Conservation (phyloP, 2,888 invertebrate genomes). For the Aphidius colemani region DNA sequence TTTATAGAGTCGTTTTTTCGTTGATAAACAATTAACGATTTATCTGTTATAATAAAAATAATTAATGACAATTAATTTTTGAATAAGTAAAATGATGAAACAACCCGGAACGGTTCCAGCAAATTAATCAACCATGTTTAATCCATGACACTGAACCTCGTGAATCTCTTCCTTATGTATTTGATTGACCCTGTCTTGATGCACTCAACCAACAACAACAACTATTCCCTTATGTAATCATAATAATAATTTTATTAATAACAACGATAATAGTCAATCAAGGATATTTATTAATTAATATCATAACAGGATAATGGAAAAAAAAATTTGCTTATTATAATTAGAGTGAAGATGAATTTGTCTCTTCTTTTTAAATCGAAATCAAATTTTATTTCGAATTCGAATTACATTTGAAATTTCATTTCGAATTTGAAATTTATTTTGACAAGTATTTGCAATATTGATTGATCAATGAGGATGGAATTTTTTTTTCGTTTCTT, state of each 20-base stretch:
- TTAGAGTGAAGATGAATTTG: too few relatives aligned
- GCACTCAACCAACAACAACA: conserved; percentile 14
- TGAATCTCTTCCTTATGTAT: conserved; percentile 8
- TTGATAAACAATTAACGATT: not conserved
- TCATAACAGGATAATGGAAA: not conserved
- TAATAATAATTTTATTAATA: conserved; percentile 17
- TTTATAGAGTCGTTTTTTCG: not conserved
- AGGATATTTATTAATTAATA: not conserved
- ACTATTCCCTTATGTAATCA: conserved; percentile 21
- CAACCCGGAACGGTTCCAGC: conserved; percentile 12
- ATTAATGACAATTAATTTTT: not conserved
- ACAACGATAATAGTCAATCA: not conserved
- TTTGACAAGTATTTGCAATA: too few relatives aligned
- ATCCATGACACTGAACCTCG: conserved; percentile 22
- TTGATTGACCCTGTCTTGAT: conserved; percentile 19
- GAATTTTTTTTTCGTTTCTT: not conserved
- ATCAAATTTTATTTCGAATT: too few relatives aligned
- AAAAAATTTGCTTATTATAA: not conserved
- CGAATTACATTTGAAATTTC: too few relatives aligned
- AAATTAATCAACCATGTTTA: conserved; percentile 10
- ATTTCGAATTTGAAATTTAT: too few relatives aligned
- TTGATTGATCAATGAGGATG: too few relatives aligned
- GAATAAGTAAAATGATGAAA: not conserved
- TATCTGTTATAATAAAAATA: conserved; percentile 10
- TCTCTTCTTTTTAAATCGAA: too few relatives aligned